Evolutionary conservation across 2,797 vertebrate genomes (phyloP).

Genomic region (Tauraco hartlaubi): DNA sequence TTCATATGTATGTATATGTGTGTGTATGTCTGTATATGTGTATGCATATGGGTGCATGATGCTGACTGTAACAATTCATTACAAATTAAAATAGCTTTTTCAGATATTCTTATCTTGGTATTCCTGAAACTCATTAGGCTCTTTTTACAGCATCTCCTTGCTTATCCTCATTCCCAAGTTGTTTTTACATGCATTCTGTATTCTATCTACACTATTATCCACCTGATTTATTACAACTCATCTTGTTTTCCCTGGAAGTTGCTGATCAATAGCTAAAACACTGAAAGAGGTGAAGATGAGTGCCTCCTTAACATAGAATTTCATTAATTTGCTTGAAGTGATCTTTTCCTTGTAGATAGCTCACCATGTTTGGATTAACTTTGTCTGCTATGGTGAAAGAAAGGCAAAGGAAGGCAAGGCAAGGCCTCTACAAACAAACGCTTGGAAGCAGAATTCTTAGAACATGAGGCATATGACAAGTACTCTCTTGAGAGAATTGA

Average conservation of each 20-base stretch:
- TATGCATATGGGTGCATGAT: neutral
- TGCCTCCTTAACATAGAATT: neutral
- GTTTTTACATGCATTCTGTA: neutral
- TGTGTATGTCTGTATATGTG: neutral
- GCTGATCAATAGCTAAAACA: neutral
- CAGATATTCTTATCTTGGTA: conserved; percentile 15
- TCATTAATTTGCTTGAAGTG: neutral
- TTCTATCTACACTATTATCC: neutral
- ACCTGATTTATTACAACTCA: neutral
- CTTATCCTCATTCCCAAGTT: neutral
- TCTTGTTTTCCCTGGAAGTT: neutral
- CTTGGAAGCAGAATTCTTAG: neutral
- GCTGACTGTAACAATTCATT: conserved; percentile 15
- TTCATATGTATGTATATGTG: neutral
- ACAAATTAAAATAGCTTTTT: conserved; percentile 15
- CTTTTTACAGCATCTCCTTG: neutral
- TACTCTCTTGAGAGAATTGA: neutral
- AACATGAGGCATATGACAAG: neutral
- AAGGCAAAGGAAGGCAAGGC: too few species aligned
- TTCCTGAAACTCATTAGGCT: neutral
- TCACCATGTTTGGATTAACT: neutral
- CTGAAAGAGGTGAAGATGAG: neutral
- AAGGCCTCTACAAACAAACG: neutral
- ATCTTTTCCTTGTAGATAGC: neutral
- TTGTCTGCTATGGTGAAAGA: neutral